Base-by-base conservation (phyloP, 2,888 invertebrate genomes). In the Trisateles emortualis region DNA sequence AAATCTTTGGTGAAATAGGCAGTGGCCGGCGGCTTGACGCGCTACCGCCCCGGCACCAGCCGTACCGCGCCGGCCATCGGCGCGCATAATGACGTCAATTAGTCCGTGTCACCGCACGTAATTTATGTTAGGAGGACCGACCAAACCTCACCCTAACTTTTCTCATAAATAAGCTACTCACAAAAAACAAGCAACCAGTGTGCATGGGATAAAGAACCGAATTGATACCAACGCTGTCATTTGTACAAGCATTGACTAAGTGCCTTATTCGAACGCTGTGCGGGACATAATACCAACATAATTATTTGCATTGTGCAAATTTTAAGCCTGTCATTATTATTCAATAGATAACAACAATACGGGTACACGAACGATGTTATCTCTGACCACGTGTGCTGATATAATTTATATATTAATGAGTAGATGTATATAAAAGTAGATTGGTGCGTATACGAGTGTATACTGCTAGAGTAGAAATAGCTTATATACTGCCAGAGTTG, bases 21-120 rank as follows among this genome's bases (percentile, higher is more conserved):
- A 55, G 63, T 52, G 57, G 53, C 56, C 49, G 51, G 51, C 33
- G 19, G 55, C 44, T 47, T 32, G 46, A 60, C 38, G 51, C 46
- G 50, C 38, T 40, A 43, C 36, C 38, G 43, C 48, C 36, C 44
- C 44, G 8, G 26, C 26, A 48, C 43, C 32, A 39, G 42, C 52
- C 59, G 59, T 64, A 68, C 61, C 60, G 46, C 50, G 64, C 66
- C 69, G 75, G 68, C 77, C 69, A 74, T 79, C 80, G 74, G 73
- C 76, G 69, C 66, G 65, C 70, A 78, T 86, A 85, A 84, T 84
- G 83, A 83, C 76, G 76, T 78, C 83, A 84, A 86, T 86, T 86
- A 86, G 85, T 86, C 72, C 74, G 74, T 80, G 85, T 86, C 84
- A 74, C 81, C 76, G 77, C 76, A 72, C 79, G 75, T 86, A 83